phyloP scores from a whole-genome alignment of 1,140 invertebrate genomes.

The Nephila pilipes region DNA sequence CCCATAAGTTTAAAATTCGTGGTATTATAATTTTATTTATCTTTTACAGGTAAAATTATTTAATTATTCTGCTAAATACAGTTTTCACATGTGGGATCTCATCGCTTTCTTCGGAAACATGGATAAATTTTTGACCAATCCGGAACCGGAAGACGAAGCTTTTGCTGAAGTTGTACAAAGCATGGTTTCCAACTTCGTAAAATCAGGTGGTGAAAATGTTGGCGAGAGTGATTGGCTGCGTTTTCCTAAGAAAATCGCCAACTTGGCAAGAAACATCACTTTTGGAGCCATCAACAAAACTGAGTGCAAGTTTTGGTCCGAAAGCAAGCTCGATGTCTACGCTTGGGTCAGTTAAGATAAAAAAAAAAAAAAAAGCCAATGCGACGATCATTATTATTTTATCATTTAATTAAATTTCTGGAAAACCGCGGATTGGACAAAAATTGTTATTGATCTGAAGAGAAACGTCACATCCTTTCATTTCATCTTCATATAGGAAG shows the following conservation, averaged over 20 bases:
- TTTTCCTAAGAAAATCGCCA: constrained; percentile 63
- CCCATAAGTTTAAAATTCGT: no score
- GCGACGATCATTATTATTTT: not conserved
- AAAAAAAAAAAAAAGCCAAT: no score
- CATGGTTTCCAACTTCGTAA: constrained; percentile 73
- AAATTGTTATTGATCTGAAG: not conserved
- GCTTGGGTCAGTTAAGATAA: constrained; percentile 76
- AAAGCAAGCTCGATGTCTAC: constrained; percentile 65
- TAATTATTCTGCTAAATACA: constrained; percentile 76
- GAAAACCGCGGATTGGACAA: constrained; percentile 19
- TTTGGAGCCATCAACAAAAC: constrained; percentile 55
- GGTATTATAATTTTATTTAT: not conserved
- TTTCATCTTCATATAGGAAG: not conserved
- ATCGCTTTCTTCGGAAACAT: constrained; percentile 77
- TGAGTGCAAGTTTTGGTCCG: constrained; percentile 76
- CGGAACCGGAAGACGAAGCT: constrained; percentile 66
- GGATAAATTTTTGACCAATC: constrained; percentile 65
- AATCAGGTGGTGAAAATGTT: constrained; percentile 53
- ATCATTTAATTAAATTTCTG: not conserved
- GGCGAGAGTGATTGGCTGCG: constrained; percentile 46
- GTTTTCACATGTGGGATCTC: constrained; percentile 78
- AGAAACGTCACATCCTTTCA: not conserved
- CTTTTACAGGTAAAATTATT: constrained; percentile 73
- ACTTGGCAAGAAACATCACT: constrained; percentile 71
- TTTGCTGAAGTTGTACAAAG: constrained; percentile 75